These are phyloP conservation scores for Diarsia dahlii DNA, from an alignment of 2,888 invertebrate species.

Conservation along the genomic window DNA sequence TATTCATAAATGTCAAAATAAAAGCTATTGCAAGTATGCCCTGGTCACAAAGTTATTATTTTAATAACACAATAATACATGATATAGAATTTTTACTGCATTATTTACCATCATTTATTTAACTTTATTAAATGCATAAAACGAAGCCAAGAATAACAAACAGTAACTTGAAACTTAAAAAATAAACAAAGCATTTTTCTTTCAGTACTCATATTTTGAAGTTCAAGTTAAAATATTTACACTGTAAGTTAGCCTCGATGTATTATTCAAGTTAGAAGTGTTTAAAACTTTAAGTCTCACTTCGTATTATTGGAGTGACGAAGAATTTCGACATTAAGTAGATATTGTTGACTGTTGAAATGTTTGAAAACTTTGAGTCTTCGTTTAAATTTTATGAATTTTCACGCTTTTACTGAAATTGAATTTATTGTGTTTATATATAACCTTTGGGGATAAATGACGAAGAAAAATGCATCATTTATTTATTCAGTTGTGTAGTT, in stretches of 20 bases:
- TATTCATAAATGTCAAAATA: neutral
- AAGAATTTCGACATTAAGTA: constrained; percentile 54
- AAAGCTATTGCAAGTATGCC: neutral
- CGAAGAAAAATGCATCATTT: neutral
- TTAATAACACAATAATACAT: neutral
- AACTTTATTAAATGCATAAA: neutral
- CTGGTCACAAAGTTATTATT: neutral
- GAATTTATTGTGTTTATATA: neutral
- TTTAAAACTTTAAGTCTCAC: constrained; percentile 50
- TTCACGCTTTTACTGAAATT: neutral
- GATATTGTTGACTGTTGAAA: constrained; percentile 39
- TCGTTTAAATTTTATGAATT: constrained; percentile 14
- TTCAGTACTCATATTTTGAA: constrained; percentile 30
- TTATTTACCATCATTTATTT: neutral
- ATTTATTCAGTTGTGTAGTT: neutral
- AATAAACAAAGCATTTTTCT: constrained; percentile 6
- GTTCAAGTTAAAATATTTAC: constrained; percentile 49
- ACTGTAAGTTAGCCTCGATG: constrained; percentile 28
- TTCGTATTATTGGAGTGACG: constrained; percentile 37
- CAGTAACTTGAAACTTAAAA: neutral
- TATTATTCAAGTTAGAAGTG: constrained; percentile 45
- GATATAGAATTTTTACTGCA: neutral
- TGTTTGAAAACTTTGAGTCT: constrained; percentile 39
- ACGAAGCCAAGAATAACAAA: neutral
- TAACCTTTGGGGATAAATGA: neutral